A percentile compares a stretch with the other conserved stretches of the same genome.
phyloP scores from a whole-genome alignment of 2,797 vertebrate genomes.

The Phaenicophaeus curvirostris region DNA sequence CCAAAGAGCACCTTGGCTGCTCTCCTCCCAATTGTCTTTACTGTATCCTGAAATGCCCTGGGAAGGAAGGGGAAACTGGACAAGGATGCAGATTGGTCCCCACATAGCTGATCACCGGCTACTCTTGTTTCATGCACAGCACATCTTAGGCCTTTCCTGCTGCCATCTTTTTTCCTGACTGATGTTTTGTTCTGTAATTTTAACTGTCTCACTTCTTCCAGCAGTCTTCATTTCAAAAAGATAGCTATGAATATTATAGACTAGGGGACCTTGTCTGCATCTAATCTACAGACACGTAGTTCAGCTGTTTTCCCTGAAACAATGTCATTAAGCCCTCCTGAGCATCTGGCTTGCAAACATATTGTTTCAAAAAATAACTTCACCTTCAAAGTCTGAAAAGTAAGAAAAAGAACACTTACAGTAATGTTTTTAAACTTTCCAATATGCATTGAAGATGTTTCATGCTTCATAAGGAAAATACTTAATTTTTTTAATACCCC shows the following conservation, averaged over 20 bases:
- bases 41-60: background rate
- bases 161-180: background rate
- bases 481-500: background rate
- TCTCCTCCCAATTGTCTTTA: background rate
- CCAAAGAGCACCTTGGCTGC: background rate
- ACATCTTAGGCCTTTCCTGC: background rate
- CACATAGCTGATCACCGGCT: fast-evolving
- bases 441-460: background rate
- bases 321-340: background rate
- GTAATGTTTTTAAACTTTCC: background rate
- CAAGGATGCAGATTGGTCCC: background rate
- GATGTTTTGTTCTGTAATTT: background rate
- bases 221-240: background rate
- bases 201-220: background rate
- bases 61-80: background rate
- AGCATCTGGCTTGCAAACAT: background rate
- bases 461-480: background rate
- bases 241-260: background rate
- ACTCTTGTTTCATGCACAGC: background rate
- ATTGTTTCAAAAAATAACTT: background rate
- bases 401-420: background rate
- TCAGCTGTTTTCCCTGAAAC: background rate
- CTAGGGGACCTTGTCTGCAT: background rate
- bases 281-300: background rate
- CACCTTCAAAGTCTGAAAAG: background rate